These are phyloP conservation scores for Falco novaeseelandiae DNA, from an alignment of 2,797 vertebrate species.

Conservation along the genomic window DNA sequence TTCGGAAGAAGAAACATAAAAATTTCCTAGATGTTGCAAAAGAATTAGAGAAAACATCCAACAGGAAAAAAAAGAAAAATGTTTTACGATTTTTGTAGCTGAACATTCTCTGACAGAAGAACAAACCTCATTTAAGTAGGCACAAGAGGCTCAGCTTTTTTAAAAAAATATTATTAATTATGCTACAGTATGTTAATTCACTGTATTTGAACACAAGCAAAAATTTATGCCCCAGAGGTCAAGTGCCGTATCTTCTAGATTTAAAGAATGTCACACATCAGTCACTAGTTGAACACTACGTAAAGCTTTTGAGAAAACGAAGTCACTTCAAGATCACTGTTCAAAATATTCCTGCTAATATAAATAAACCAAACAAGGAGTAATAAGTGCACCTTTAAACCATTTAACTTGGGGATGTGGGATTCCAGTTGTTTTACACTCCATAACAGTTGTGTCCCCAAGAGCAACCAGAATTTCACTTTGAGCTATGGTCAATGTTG, in stretches of 20 bases:
- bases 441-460: conserved; percentile 88
- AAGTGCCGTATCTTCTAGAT: not conserved
- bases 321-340: not conserved
- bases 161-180: not conserved
- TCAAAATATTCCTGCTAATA: not conserved
- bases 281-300: conserved; percentile 17
- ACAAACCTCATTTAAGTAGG: not conserved
- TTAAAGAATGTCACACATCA: not conserved
- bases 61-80: not conserved
- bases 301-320: conserved; percentile 30
- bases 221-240: not conserved
- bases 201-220: not conserved
- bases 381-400: conserved; percentile 90
- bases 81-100: not conserved
- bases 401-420: conserved; percentile 89
- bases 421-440: conserved; percentile 88
- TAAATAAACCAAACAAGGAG: not conserved
- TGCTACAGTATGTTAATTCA: not conserved
- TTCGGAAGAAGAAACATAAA: not conserved
- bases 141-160: not conserved
- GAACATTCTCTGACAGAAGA: not conserved
- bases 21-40: not conserved
- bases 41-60: not conserved
- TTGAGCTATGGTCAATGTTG: conserved; percentile 82
- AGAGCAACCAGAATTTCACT: conserved; percentile 87